These are phyloP conservation scores for Cerastis leucographa DNA, from an alignment of 2,888 invertebrate genomes.

Conservation along the genomic window DNA sequence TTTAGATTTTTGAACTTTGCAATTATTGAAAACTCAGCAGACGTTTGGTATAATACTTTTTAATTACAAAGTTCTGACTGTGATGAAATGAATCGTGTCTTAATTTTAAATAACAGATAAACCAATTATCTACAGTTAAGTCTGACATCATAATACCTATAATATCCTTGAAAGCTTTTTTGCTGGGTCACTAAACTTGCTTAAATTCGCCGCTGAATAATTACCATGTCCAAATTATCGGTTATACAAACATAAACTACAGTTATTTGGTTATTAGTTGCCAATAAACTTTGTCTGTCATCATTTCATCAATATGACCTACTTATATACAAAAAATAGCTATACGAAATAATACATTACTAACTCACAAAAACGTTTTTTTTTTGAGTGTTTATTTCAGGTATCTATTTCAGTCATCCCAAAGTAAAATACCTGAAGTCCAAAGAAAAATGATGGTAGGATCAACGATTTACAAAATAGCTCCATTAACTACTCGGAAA, in stretches of 20 bases:
- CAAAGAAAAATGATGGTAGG: conserved; percentile 15
- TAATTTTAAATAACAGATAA: conserved; percentile 16
- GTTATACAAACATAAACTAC: conserved; percentile 17
- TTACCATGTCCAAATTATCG: conserved; percentile 24
- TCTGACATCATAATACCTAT: conserved; percentile 17
- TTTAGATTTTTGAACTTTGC: neutral
- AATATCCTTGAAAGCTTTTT: conserved; percentile 37
- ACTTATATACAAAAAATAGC: neutral
- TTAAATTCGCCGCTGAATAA: conserved; percentile 26
- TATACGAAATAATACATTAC: neutral
- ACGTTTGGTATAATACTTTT: neutral
- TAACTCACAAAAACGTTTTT: neutral
- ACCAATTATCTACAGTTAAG: conserved; percentile 39
- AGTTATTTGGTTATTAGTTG: conserved; percentile 14
- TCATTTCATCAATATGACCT: neutral
- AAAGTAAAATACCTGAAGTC: neutral
- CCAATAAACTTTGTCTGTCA: conserved; percentile 23
- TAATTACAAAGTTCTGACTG: neutral
- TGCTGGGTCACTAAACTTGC: conserved; percentile 16
- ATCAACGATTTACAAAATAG: conserved; percentile 22
- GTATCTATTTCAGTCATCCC: neutral
- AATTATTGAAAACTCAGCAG: neutral
- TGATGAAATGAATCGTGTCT: conserved; percentile 7
- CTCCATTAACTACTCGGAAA: conserved; percentile 25
- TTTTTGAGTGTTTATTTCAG: neutral